Evolutionary conservation across 2,888 invertebrate genomes (phyloP), one percentile per base, ranked within the genome.

Genomic region (Leptinotarsa haldemani): DNA sequence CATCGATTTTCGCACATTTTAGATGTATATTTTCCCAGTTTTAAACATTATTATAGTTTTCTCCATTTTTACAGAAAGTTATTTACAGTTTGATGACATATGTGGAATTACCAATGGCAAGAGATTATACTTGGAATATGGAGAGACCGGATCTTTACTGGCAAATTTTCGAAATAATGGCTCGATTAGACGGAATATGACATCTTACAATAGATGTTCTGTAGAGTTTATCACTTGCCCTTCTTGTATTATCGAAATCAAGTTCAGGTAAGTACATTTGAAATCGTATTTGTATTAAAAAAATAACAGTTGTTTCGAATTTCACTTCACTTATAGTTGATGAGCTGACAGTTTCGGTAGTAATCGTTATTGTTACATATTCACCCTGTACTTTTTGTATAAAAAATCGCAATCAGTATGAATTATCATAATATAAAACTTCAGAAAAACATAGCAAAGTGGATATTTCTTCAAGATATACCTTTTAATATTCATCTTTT

Each of bases 171-270:
- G 83, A 61, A 83, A 83, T 71, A 79, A 80, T 64, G 65, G 75
- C 22, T 56, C 73, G 20, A 47, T 47, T 25, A 73, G 50, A 3
- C 63, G 58, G 25, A 76, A 73, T 70, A 66, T 68, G 18, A 65
- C 71, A n/a, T 88, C 68, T 12, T 71, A 90, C 75, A 90, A 90
- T 69, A 80, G 79, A 79, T 93, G 93, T 83, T 90, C 90, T 77
- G 86, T 93, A 70, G 93, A 93, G 84, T 87, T 93, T 77, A 90
- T 93, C 58, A 92, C 93, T 3, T 93, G 93, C 83, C 91, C 93
- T 1, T 92, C 92, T 20, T 93, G 93, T 83, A 89, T 93, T 67
- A 90, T 92, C 71, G 86, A 87, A 52, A 84, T 91, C 61, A 88
- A 88, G 63, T 90, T 92, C 80, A 88, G 87, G 83, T 88, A 82